Evolutionary conservation across 2,888 invertebrate genomes (phyloP).

Genomic region (Rhagonycha lutea): DNA sequence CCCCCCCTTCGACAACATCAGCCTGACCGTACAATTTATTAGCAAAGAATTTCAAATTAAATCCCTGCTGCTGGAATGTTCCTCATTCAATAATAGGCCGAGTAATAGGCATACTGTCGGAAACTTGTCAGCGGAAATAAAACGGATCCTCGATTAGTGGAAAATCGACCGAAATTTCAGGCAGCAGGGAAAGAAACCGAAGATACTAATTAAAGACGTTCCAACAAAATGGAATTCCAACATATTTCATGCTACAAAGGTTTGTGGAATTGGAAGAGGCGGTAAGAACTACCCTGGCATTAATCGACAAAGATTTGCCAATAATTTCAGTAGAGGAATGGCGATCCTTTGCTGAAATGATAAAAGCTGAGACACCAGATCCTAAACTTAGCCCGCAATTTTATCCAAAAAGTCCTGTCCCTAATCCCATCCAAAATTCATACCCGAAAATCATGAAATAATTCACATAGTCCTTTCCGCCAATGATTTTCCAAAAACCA

Average conservation of each 20-base stretch:
- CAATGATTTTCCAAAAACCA: too few species aligned
- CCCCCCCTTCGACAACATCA: too few species aligned
- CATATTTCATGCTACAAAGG: constrained; percentile 21
- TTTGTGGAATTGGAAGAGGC: constrained; percentile 16
- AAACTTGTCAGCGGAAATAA: too few species aligned
- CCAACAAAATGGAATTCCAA: constrained; percentile 28
- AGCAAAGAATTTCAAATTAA: neutral
- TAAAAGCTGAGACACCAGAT: too few species aligned
- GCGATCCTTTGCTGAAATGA: too few species aligned
- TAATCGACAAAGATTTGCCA: constrained; percentile 8
- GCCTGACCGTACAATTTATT: neutral
- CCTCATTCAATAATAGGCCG: too few species aligned
- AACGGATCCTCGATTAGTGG: constrained; percentile 28
- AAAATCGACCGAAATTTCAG: constrained; percentile 30
- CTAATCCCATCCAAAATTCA: too few species aligned
- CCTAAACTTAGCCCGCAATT: too few species aligned
- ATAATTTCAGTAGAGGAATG: constrained; percentile 7
- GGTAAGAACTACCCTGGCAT: constrained; percentile 20
- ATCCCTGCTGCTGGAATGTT: neutral
- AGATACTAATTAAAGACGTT: constrained; percentile 22
- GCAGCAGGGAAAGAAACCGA: constrained; percentile 7
- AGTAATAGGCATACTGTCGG: too few species aligned
- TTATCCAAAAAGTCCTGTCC: too few species aligned
- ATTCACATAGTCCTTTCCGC: too few species aligned
- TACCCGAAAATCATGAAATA: too few species aligned